Evolutionary conservation across 35 echinoderm and acorn worm species (phyloP).

Genomic region (Apostichopus californicus): DNA sequence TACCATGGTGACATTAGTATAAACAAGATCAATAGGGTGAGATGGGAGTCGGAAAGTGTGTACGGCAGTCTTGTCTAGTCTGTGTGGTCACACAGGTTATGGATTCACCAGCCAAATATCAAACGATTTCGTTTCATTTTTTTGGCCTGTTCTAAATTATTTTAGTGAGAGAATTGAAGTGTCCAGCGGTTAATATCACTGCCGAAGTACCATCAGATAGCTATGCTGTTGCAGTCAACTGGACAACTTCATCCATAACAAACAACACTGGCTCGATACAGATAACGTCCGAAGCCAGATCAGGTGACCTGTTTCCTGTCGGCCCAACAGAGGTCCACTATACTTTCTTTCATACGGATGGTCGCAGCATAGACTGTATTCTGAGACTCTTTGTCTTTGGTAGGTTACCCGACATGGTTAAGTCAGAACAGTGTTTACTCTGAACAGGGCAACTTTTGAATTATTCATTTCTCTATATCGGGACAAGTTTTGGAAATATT

Average conservation of each 20-base stretch:
- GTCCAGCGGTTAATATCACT: background rate
- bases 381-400: background rate
- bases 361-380: background rate
- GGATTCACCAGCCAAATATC: too few species aligned
- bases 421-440: too few species aligned
- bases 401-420: background rate
- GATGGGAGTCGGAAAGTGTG: too few species aligned
- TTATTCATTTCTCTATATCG: too few species aligned
- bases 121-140: too few species aligned
- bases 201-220: background rate
- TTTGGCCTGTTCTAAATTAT: background rate
- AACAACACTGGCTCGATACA: background rate
- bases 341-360: background rate
- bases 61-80: too few species aligned
- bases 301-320: background rate
- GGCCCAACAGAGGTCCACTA: background rate
- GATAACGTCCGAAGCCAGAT: background rate
- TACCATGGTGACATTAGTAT: too few species aligned
- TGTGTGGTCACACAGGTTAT: too few species aligned
- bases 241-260: background rate
- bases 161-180: background rate
- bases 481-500: too few species aligned
- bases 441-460: too few species aligned
- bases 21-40: too few species aligned
- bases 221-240: background rate